phyloP scores from a whole-genome alignment of 2,888 invertebrate genomes.

The Molorchus minor region DNA sequence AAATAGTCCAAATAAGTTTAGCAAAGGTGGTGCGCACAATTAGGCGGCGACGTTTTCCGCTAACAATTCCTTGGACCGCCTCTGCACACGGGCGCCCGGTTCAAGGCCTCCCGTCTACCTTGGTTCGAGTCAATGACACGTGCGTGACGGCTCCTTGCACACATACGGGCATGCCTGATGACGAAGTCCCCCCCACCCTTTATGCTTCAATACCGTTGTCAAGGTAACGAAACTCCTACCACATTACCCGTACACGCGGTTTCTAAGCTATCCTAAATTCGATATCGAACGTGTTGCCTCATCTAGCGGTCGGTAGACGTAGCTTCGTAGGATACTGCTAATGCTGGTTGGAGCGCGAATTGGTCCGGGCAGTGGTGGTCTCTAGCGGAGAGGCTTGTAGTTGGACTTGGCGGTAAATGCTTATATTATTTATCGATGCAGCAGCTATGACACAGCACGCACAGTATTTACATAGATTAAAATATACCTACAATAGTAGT shows the following conservation, averaged over 20 bases:
- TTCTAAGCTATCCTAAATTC: neutral
- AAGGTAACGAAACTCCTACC: constrained; percentile 52
- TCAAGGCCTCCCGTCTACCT: constrained; percentile 63
- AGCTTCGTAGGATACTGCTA: neutral
- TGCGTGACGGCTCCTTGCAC: constrained; percentile 48
- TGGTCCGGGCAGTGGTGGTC: constrained; percentile 5
- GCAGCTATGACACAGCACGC: too few relatives aligned
- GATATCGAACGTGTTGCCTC: constrained; percentile 28
- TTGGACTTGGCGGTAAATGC: neutral
- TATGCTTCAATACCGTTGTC: constrained; percentile 51
- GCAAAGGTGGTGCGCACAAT: too few relatives aligned
- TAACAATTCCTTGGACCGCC: constrained; percentile 5
- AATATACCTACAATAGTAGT: too few relatives aligned
- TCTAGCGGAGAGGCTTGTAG: neutral
- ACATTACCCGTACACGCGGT: constrained; percentile 20
- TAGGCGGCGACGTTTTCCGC: neutral
- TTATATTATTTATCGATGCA: too few relatives aligned
- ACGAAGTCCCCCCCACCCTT: constrained; percentile 12
- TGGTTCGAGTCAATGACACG: constrained; percentile 64
- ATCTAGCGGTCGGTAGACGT: constrained; percentile 34
- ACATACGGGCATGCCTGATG: too few relatives aligned
- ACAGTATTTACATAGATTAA: too few relatives aligned
- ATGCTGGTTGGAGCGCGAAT: neutral
- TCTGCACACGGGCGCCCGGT: constrained; percentile 38
- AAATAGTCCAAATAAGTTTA: too few relatives aligned